Conservation (phyloP, 2,888 invertebrate species). For the Glyphotaelius pellucidus region DNA sequence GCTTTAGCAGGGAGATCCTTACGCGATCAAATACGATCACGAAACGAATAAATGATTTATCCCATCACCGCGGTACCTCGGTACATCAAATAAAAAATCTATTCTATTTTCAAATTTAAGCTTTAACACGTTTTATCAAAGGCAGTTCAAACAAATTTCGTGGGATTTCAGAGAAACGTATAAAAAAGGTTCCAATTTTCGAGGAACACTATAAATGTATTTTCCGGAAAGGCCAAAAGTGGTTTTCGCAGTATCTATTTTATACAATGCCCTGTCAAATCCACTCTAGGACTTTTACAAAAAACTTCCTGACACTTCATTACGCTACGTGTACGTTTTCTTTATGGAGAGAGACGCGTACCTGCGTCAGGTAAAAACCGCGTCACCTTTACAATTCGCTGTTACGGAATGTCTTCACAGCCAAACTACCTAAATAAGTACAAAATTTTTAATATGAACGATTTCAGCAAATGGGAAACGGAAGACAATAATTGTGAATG, state of each 20-base stretch:
- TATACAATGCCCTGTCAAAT: neutral
- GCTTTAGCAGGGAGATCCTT: neutral
- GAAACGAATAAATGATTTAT: neutral
- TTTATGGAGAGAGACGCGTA: neutral
- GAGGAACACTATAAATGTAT: neutral
- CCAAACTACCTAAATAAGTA: neutral
- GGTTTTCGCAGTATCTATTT: neutral
- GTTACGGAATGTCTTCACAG: neutral
- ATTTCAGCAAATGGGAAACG: neutral
- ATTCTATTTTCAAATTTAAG: neutral
- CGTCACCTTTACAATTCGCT: neutral
- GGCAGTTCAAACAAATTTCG: neutral
- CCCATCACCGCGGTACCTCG: neutral
- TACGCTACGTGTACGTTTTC: neutral
- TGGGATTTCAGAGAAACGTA: neutral
- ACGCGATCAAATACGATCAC: neutral
- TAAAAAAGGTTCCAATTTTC: neutral
- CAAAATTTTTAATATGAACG: neutral
- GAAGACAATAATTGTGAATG: neutral
- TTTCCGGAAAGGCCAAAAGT: neutral
- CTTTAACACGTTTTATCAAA: neutral
- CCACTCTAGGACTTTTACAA: neutral
- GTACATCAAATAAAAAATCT: neutral
- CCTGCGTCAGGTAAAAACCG: neutral
- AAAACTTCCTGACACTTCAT: constrained; percentile 1